Conservation (phyloP, 2,888 invertebrate species). For the Pristionchus fissidentatus region DNA sequence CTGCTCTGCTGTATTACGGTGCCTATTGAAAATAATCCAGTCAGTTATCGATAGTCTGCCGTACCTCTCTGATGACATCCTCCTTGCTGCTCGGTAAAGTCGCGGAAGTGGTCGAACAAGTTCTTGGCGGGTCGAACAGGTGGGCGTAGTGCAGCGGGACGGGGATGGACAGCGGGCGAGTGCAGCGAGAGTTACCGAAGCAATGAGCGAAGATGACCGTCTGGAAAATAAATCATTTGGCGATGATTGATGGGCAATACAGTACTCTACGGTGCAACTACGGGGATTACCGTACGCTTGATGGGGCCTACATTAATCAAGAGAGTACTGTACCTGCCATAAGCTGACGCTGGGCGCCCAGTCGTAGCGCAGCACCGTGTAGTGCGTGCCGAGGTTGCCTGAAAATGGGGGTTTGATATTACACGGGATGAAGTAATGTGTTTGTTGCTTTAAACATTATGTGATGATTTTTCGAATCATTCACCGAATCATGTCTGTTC, state of each 20-base stretch:
- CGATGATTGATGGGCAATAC: not conserved
- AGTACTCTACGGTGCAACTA: no score
- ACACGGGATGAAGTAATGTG: not conserved
- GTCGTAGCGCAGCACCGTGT: slow-evolving; percentile 88
- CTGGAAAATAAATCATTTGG: slow-evolving; percentile 33
- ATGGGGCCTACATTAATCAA: no score
- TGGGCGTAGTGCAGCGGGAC: slow-evolving; percentile 74
- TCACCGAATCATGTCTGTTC: no score
- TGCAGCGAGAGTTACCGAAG: slow-evolving; percentile 88
- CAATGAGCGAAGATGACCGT: slow-evolving; percentile 84
- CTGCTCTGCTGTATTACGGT: no score
- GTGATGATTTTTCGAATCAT: no score
- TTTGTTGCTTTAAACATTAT: no score
- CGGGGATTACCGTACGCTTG: no score
- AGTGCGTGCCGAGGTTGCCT: slow-evolving; percentile 80
- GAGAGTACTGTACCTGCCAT: no score
- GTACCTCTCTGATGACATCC: slow-evolving; percentile 17
- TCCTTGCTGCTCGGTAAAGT: not conserved
- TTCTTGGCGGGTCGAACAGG: slow-evolving; percentile 48
- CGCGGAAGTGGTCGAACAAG: slow-evolving; percentile 20
- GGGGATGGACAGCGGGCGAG: slow-evolving; percentile 80
- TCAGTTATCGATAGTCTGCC: no score
- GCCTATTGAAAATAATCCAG: no score
- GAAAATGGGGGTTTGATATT: not conserved
- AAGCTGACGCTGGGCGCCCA: slow-evolving; percentile 83